A percentile compares a stretch with the other conserved stretches of the same genome.
Conservation (phyloP, 2,888 invertebrate species). For the Leucozona laternaria region DNA sequence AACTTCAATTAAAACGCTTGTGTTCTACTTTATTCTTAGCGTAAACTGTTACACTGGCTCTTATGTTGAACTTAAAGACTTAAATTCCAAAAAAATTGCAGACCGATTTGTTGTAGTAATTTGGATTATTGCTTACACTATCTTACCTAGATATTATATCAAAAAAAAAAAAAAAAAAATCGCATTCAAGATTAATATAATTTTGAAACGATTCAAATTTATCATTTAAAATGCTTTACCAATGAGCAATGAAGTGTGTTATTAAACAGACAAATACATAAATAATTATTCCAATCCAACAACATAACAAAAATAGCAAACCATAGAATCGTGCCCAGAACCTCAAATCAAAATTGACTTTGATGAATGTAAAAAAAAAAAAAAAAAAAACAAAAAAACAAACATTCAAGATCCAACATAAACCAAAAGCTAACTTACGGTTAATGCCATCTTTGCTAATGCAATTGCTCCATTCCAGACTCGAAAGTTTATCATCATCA, state of each 20-base stretch:
- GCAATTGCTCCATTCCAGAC: conserved; percentile 94
- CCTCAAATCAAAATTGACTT: conserved; percentile 20
- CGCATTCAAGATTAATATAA: neutral
- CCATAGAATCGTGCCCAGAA: conserved; percentile 21
- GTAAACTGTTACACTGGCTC: too few species aligned
- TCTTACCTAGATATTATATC: too few species aligned
- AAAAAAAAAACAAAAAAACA: conserved; percentile 5
- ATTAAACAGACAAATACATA: conserved; percentile 20
- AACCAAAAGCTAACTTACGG: conserved; percentile 86
- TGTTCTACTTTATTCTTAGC: too few species aligned
- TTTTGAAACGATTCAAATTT: neutral
- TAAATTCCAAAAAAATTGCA: too few species aligned
- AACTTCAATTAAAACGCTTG: too few species aligned
- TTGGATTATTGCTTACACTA: too few species aligned
- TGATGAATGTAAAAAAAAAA: neutral
- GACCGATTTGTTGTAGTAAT: too few species aligned
- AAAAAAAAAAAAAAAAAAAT: neutral
- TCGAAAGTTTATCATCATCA: conserved; percentile 90
- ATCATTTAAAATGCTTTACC: neutral
- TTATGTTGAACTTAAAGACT: too few species aligned
- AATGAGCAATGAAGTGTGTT: conserved; percentile 21
- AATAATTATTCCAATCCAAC: conserved; percentile 21
- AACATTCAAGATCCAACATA: neutral
- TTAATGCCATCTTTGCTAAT: conserved; percentile 91
- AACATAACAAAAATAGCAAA: conserved; percentile 22